phyloP scores from a whole-genome alignment of 2,113 vertebrate species.

The Xiphophorus hellerii region DNA sequence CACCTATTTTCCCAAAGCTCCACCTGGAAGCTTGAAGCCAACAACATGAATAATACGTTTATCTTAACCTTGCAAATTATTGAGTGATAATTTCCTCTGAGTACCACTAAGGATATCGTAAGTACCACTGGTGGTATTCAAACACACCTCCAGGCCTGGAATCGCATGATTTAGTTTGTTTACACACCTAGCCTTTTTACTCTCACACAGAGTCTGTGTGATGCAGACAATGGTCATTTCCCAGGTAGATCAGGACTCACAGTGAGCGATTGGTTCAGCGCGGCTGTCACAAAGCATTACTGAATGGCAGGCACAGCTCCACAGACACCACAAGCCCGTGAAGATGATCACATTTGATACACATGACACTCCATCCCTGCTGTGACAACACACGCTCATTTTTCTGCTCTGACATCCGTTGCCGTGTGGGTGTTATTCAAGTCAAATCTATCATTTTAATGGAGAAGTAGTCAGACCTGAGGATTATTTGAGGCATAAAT shows the following conservation, averaged over 20 bases:
- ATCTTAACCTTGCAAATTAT: background rate
- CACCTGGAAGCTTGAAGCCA: too few species aligned
- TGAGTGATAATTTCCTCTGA: background rate
- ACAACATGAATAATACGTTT: background rate
- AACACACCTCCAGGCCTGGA: conserved; percentile 1
- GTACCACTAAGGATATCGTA: background rate
- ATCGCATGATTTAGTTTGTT: conserved; percentile 39
- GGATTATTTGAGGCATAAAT: conserved; percentile 79
- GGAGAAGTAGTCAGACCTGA: conserved; percentile 77
- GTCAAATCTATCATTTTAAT: conserved; percentile 81
- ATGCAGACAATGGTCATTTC: conserved; percentile 75
- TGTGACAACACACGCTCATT: conserved; percentile 75
- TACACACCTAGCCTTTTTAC: conserved; percentile 41
- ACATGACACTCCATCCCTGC: conserved; percentile 78
- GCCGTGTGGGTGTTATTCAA: conserved; percentile 79
- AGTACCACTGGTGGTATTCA: background rate
- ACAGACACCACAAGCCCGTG: conserved; percentile 63
- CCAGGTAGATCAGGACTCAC: conserved; percentile 68
- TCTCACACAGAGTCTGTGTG: conserved; percentile 51
- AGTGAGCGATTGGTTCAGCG: conserved; percentile 68
- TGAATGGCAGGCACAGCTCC: conserved; percentile 55
- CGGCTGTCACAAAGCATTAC: conserved; percentile 72
- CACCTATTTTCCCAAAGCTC: too few species aligned
- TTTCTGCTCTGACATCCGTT: conserved; percentile 72
- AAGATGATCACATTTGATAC: conserved; percentile 83